Evolutionary conservation across 2,888 invertebrate genomes (phyloP), one percentile per base, ranked within the genome.

Genomic region (Eristalinus sepulchralis): DNA sequence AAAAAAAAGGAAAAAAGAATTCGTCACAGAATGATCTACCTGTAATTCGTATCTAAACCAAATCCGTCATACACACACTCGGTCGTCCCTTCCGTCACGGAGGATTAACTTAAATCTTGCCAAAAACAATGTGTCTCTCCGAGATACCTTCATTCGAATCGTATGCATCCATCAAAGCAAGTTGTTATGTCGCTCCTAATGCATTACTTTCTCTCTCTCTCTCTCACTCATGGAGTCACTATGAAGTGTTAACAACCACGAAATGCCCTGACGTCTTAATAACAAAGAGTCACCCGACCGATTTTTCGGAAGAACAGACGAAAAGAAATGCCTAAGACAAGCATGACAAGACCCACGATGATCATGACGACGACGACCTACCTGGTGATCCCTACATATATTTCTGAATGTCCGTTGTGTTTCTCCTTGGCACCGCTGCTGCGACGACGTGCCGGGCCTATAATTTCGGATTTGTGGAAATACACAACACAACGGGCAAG

Each of bases 241-340:
- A 90, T 89, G 90, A 90, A 91, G 91, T 91, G 91, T 90, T 91
- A 90, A 90, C 90, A 91, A 88, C 88, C 88, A 88, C 87, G 78
- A 88, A 88, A 88, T 88, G 81, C 70, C 73, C 77, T 88, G 89
- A 91, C 90, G 89, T 84, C 90, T 90, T 89, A 89, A 90, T 90
- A 88, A 81, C 85, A 88, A 89, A 90, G 90, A 90, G 83, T 73
- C 66, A 82, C 77, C 78, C 77, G 73, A 82, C 73, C 64, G 76
- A 68, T 47, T 77, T 80, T 85, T 85, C 78, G 77, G 79, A 73
- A 80, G 84, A 75, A 79, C 83, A 78, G 53, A 64, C 76, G 67
- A 75, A 63, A 27, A 34, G 55, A 39, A 47, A 62, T 72, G 47
- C 63, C 22, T 17, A 60, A 66, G 67, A 72, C 60, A 17, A 80